phyloP scores from a whole-genome alignment of 2,797 vertebrate genomes.

The Falco naumanni region DNA sequence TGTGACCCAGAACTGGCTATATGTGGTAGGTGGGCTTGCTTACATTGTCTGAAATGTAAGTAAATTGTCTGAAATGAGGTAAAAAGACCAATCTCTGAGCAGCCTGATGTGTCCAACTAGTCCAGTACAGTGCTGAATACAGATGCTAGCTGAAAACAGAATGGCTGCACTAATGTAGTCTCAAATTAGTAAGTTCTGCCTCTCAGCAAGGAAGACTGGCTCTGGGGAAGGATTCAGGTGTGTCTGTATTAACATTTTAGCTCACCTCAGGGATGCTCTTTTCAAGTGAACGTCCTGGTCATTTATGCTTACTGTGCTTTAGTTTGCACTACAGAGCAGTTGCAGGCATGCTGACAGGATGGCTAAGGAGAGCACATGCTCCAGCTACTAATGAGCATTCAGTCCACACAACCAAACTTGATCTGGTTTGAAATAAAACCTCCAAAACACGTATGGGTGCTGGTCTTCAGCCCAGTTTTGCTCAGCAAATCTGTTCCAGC shows the following conservation, averaged over 20 bases:
- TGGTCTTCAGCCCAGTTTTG: background rate
- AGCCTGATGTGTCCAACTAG: background rate
- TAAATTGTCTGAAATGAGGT: background rate
- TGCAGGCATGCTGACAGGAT: background rate
- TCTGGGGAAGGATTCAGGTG: rapidly evolving
- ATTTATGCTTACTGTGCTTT: background rate
- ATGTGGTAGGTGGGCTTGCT: background rate
- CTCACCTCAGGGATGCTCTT: background rate
- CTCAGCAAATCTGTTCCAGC: background rate
- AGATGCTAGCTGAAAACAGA: background rate
- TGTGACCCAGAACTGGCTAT: background rate
- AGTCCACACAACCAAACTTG: too few relatives aligned
- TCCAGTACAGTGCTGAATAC: background rate
- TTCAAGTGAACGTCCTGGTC: background rate
- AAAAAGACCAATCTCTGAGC: background rate
- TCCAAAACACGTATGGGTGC: background rate
- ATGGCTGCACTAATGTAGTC: background rate
- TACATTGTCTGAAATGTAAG: background rate
- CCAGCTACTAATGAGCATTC: background rate
- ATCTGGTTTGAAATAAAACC: background rate
- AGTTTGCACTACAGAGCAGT: background rate
- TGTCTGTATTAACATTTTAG: background rate
- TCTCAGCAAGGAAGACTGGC: background rate
- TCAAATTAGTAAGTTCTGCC: background rate
- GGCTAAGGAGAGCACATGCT: background rate